These are phyloP conservation scores for Diachasmimorpha longicaudata DNA, from an alignment of 1,140 invertebrate genomes.

Conservation along the genomic window DNA sequence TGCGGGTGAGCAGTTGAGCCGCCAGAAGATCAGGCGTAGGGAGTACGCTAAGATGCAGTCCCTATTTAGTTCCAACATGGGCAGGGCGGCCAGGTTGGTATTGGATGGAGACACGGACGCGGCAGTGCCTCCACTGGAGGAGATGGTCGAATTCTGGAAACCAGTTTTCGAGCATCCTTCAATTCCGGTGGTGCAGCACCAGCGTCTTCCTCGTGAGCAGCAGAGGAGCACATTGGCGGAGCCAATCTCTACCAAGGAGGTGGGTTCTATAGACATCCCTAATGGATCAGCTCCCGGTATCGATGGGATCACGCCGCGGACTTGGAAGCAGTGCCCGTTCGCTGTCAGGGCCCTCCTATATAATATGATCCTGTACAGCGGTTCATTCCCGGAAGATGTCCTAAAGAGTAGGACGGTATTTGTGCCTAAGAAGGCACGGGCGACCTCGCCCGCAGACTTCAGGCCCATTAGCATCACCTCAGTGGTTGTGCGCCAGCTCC, in stretches of 20 bases:
- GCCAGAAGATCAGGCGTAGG: too few relatives aligned
- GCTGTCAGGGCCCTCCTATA: constrained; percentile 24
- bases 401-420: constrained; percentile 25
- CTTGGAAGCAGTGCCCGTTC: constrained; percentile 16
- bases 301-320: constrained; percentile 3
- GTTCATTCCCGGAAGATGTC: not conserved
- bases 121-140: too few relatives aligned
- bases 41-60: too few relatives aligned
- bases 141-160: too few relatives aligned
- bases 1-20: too few relatives aligned
- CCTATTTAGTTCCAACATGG: too few relatives aligned
- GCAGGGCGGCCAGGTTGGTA: too few relatives aligned
- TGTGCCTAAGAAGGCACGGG: constrained; percentile 37
- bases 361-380: constrained; percentile 25
- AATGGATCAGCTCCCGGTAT: not conserved
- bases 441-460: constrained; percentile 38
- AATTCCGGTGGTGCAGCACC: too few relatives aligned
- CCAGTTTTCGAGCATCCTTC: too few relatives aligned
- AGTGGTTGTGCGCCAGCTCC: constrained; percentile 43
- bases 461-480: constrained; percentile 55
- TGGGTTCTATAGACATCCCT: not conserved
- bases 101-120: too few relatives aligned
- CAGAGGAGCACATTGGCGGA: not conserved
- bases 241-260: not conserved
- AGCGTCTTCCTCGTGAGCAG: too few relatives aligned